Evolutionary conservation across 2,797 vertebrate genomes (phyloP).

Genomic region (Nasua narica): DNA sequence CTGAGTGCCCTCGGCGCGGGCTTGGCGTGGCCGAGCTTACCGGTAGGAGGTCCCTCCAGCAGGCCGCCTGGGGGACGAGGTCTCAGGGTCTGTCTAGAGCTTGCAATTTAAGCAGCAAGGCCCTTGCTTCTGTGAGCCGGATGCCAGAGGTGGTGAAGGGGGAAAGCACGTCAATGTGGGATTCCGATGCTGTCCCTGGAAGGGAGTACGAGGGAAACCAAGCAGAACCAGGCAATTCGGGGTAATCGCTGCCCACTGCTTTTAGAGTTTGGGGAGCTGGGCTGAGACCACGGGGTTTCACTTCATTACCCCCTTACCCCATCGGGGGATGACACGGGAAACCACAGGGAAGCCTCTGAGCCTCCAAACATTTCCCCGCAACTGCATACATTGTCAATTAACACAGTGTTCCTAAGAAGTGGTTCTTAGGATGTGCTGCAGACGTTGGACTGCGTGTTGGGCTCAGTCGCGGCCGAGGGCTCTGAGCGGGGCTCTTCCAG

Average conservation of each 20-base stretch:
- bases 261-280: background rate
- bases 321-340: background rate
- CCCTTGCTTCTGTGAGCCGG: accelerated
- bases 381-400: background rate
- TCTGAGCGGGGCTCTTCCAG: background rate
- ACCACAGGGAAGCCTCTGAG: background rate
- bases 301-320: background rate
- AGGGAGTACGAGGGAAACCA: background rate
- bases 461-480: background rate
- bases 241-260: accelerated
- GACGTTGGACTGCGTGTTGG: accelerated
- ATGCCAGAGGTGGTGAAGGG: background rate
- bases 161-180: accelerated
- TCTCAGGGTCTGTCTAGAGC: accelerated
- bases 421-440: background rate
- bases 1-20: too few species aligned
- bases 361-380: background rate
- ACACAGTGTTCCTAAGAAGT: background rate
- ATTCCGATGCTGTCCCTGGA: accelerated
- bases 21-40: accelerated
- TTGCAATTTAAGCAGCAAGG: accelerated
- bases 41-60: accelerated
- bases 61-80: accelerated
- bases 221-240: background rate
- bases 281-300: background rate